These are phyloP conservation scores for Molossus alvarezi DNA, from an alignment of 2,797 vertebrate genomes.

Conservation along the genomic window DNA sequence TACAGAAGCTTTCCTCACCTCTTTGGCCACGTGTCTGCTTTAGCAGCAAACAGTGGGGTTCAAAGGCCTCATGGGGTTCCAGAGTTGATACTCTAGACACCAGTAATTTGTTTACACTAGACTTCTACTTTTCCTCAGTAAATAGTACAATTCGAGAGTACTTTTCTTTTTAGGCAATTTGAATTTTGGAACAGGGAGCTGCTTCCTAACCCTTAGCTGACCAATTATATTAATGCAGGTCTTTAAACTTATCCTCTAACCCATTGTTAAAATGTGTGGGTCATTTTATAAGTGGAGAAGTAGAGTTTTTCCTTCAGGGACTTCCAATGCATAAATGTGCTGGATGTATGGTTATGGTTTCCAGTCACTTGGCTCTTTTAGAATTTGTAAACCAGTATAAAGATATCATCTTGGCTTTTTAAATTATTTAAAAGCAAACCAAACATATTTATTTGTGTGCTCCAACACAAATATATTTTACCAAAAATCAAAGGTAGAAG, in stretches of 20 bases:
- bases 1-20: neutral
- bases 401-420: conserved; percentile 22
- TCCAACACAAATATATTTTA: conserved; percentile 40
- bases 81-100: neutral
- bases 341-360: neutral
- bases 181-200: conserved; percentile 35
- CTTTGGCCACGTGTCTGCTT: conserved; percentile 11
- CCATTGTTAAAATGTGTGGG: neutral
- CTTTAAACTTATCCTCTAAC: neutral
- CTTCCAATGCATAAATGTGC: conserved; percentile 17
- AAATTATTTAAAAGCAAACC: conserved; percentile 54
- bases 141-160: neutral
- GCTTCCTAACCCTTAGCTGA: conserved; percentile 32
- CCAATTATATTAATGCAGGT: neutral
- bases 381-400: conserved; percentile 57
- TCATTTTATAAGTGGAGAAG: conserved; percentile 50
- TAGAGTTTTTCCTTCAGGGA: neutral
- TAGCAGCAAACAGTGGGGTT: neutral
- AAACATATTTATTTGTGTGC: conserved; percentile 51
- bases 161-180: neutral
- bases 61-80: neutral
- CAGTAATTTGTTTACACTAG: conserved; percentile 45
- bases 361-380: conserved; percentile 44
- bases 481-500: conserved; percentile 49
- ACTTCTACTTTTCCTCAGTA: neutral